These are phyloP conservation scores for Poecilia gillii DNA, from an alignment of 2,797 vertebrate species.

Conservation along the genomic window DNA sequence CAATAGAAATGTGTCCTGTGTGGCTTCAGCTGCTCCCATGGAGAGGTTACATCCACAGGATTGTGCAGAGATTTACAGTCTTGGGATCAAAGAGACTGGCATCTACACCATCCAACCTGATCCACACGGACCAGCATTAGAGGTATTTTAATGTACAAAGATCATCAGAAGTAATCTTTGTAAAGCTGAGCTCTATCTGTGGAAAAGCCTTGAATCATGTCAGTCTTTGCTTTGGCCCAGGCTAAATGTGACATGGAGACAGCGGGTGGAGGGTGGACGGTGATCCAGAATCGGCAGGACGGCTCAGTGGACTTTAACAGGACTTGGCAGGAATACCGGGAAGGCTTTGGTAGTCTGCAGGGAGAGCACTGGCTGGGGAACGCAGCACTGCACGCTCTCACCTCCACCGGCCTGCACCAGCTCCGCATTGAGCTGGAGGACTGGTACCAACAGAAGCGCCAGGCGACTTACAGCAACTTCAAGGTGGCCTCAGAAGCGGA, in stretches of 20 bases:
- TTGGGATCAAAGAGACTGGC: slow-evolving; percentile 85
- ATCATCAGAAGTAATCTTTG: slow-evolving; percentile 56
- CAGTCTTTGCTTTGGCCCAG: slow-evolving; percentile 67
- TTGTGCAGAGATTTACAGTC: slow-evolving; percentile 84
- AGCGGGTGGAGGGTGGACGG: slow-evolving; percentile 84
- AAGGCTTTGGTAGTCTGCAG: slow-evolving; percentile 82
- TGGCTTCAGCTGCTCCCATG: slow-evolving; percentile 70
- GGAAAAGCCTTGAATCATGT: slow-evolving; percentile 52
- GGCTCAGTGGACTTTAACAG: slow-evolving; percentile 84
- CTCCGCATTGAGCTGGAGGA: slow-evolving; percentile 84
- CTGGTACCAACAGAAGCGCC: slow-evolving; percentile 83
- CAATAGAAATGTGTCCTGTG: slow-evolving; percentile 33
- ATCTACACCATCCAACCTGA: slow-evolving; percentile 89
- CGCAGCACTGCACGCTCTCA: slow-evolving; percentile 76
- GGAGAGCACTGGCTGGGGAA: slow-evolving; percentile 87
- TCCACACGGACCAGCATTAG: slow-evolving; percentile 75
- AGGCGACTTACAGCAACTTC: slow-evolving; percentile 83
- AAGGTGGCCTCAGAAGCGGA: slow-evolving; percentile 82
- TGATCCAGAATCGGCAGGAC: slow-evolving; percentile 82
- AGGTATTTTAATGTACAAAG: slow-evolving; percentile 75
- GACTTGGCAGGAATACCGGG: slow-evolving; percentile 84
- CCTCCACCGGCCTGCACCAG: slow-evolving; percentile 75
- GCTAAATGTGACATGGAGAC: slow-evolving; percentile 87
- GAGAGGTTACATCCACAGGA: slow-evolving; percentile 80
- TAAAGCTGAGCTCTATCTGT: slow-evolving; percentile 39